phyloP scores from a whole-genome alignment of 2,888 invertebrate genomes.

The Nephrotoma flavescens region DNA sequence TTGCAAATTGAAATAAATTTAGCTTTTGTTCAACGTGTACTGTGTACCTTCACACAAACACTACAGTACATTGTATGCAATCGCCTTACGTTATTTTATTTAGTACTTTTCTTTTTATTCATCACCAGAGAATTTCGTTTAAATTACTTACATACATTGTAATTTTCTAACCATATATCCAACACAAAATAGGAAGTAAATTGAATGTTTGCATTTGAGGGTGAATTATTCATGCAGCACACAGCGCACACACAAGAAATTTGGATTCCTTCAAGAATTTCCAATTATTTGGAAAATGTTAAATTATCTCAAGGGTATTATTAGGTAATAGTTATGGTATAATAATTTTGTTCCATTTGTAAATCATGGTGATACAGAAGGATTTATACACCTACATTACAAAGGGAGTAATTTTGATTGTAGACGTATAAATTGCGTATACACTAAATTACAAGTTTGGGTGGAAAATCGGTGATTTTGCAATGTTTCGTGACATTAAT shows the following conservation, averaged over 20 bases:
- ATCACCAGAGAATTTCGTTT: neutral
- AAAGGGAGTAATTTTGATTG: neutral
- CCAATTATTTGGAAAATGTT: neutral
- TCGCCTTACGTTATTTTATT: neutral
- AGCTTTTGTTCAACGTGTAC: neutral
- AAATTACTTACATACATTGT: neutral
- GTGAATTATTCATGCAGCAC: neutral
- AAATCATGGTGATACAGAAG: neutral
- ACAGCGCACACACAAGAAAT: neutral
- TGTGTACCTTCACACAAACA: neutral
- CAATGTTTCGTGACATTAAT: neutral
- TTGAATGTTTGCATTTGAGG: neutral
- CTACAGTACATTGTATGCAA: neutral
- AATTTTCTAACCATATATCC: neutral
- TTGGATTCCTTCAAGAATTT: neutral
- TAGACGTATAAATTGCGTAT: neutral
- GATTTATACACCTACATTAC: neutral
- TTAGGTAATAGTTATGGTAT: neutral
- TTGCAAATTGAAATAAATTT: neutral
- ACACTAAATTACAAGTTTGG: neutral
- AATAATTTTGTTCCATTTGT: neutral
- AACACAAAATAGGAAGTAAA: neutral
- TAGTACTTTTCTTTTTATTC: neutral
- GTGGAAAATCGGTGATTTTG: neutral
- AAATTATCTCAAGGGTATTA: neutral